A percentile compares a stretch with the other conserved stretches of the same genome.
phyloP scores from a whole-genome alignment of 2,888 invertebrate species.

The Drosophila maculinotata region DNA sequence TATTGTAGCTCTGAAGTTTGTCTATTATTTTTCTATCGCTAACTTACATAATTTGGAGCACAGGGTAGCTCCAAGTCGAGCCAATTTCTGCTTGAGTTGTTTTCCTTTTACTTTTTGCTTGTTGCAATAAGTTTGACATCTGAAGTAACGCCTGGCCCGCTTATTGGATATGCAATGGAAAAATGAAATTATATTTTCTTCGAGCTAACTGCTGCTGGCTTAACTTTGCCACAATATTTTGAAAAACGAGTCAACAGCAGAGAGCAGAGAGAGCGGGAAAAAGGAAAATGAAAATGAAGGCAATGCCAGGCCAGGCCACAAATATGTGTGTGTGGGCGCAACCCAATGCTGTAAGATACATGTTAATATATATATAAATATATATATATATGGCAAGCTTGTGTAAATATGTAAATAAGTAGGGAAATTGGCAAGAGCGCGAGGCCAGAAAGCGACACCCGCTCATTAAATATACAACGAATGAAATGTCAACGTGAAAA shows the following conservation, averaged over 20 bases:
- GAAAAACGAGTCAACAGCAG: constrained; percentile 45
- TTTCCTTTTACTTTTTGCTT: constrained; percentile 8
- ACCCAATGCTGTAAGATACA: constrained; percentile 40
- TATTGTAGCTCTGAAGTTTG: no score
- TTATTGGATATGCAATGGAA: constrained; percentile 74
- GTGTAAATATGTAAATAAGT: constrained; percentile 30
- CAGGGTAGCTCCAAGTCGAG: not conserved
- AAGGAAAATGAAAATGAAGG: not conserved
- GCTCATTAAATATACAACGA: constrained; percentile 76
- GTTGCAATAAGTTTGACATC: constrained; percentile 56
- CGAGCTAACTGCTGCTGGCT: constrained; percentile 37
- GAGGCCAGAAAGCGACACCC: constrained; percentile 52
- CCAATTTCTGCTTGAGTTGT: constrained; percentile 18
- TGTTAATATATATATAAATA: constrained; percentile 7
- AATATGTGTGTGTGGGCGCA: constrained; percentile 30
- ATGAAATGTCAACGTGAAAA: constrained; percentile 80
- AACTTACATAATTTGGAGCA: not conserved
- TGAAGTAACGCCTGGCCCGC: constrained; percentile 51
- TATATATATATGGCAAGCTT: constrained; percentile 7
- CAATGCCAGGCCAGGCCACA: constrained; percentile 21
- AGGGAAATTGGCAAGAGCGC: constrained; percentile 27
- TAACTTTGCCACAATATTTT: constrained; percentile 65
- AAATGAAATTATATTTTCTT: constrained; percentile 64
- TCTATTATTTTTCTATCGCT: not conserved
- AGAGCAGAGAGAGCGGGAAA: constrained; percentile 8